A percentile compares a stretch with the other conserved stretches of the same genome.
These are phyloP conservation scores for Brachionus paranguensis DNA, from an alignment of 1,140 invertebrate genomes.

Conservation along the genomic window DNA sequence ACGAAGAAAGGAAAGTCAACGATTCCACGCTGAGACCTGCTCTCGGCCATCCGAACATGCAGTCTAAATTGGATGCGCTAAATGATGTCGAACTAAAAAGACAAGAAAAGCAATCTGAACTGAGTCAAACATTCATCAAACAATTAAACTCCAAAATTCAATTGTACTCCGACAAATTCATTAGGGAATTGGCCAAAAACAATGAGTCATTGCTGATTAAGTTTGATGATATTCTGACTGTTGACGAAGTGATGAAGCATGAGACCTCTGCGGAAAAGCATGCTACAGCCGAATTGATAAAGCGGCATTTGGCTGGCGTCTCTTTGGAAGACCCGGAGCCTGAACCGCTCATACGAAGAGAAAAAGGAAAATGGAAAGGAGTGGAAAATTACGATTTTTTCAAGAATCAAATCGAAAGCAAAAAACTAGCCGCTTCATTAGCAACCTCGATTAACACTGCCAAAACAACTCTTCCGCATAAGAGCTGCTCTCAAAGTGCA, in stretches of 20 bases:
- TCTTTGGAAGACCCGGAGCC: conserved; percentile 28
- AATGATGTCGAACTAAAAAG: neutral
- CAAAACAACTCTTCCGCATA: conserved; percentile 11
- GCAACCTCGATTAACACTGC: neutral
- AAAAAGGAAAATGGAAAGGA: conserved; percentile 34
- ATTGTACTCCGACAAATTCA: neutral
- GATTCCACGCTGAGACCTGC: neutral
- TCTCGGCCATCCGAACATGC: conserved; percentile 14
- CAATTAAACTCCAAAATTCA: neutral
- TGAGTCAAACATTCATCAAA: neutral
- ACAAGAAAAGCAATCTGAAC: neutral
- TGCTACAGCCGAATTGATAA: neutral
- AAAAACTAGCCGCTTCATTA: neutral
- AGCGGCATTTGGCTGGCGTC: neutral
- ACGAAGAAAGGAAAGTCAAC: neutral
- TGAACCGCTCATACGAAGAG: neutral
- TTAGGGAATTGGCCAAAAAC: conserved; percentile 8
- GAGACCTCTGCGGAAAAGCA: conserved; percentile 31
- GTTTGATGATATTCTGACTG: conserved; percentile 30
- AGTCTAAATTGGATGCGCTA: neutral
- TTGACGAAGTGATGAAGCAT: conserved; percentile 33
- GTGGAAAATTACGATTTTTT: conserved; percentile 26
- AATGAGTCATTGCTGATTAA: conserved; percentile 16
- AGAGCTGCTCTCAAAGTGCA: neutral
- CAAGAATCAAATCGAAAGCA: neutral